Percentiles rank a stretch among this genome's conserved stretches.
These are phyloP conservation scores for Arbacia lixula DNA, from an alignment of 53 echinoderm and acorn worm genomes.

Conservation along the genomic window DNA sequence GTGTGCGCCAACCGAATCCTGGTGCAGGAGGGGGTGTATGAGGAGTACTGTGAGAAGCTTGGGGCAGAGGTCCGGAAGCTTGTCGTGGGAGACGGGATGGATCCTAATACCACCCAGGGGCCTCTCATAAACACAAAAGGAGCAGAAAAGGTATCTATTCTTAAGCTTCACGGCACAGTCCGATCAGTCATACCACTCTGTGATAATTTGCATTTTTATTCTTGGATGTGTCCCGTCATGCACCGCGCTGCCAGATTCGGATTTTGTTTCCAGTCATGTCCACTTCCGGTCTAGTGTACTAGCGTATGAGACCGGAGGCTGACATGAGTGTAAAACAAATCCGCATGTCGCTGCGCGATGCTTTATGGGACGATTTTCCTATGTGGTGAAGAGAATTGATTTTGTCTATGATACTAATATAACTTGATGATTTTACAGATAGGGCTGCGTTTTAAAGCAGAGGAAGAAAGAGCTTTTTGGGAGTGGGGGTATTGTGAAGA, in stretches of 20 bases:
- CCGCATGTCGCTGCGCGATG: too few species aligned
- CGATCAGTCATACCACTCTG: neutral
- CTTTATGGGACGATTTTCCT: too few species aligned
- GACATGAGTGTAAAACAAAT: too few species aligned
- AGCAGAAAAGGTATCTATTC: constrained; percentile 71
- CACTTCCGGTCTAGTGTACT: too few species aligned
- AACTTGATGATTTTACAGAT: neutral
- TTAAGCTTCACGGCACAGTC: neutral
- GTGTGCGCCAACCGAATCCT: constrained; percentile 88
- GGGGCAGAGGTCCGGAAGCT: constrained; percentile 53
- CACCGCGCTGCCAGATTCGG: too few species aligned
- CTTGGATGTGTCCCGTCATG: too few species aligned
- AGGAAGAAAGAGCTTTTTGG: too few species aligned
- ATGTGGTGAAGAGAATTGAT: neutral
- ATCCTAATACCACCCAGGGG: constrained; percentile 71
- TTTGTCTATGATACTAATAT: neutral
- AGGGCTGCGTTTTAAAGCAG: neutral
- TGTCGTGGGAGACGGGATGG: constrained; percentile 89
- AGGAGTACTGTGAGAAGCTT: constrained; percentile 83
- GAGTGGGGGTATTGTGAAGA: too few species aligned
- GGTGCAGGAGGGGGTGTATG: constrained; percentile 82
- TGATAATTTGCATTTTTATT: too few species aligned
- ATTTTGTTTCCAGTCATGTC: too few species aligned
- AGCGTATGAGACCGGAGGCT: too few species aligned
- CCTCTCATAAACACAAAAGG: constrained; percentile 94